Evolutionary conservation across 1,140 invertebrate genomes (phyloP).

Genomic region (Rhynchophorus ferrugineus): DNA sequence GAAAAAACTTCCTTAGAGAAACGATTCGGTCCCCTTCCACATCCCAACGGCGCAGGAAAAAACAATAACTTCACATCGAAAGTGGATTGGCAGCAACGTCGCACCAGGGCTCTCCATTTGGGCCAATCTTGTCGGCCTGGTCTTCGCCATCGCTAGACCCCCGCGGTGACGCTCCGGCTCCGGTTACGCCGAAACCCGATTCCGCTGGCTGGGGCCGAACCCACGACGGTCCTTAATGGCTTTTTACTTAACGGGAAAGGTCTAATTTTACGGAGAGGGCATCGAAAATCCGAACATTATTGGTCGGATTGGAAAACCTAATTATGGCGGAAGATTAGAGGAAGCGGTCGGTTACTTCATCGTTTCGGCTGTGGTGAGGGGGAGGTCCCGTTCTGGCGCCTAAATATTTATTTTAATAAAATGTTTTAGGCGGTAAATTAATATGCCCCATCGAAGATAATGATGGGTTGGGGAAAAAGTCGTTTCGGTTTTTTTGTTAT

Average conservation of each 20-base stretch:
- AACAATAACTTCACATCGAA: not conserved
- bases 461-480: no score
- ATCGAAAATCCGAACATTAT: conserved; percentile 12
- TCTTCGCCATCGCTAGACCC: no score
- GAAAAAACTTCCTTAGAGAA: no score
- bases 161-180: conserved; percentile 9
- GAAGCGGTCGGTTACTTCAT: not conserved
- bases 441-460: no score
- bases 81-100: no score
- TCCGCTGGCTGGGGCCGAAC: conserved; percentile 12
- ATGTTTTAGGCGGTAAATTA: no score
- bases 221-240: conserved; percentile 19
- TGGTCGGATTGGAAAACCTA: conserved; percentile 14
- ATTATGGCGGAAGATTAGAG: conserved; percentile 4
- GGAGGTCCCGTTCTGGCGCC: no score
- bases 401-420: no score
- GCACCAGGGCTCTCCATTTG: conserved; percentile 7
- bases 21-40: no score
- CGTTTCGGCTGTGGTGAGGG: no score
- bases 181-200: conserved; percentile 16
- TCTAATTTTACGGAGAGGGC: conserved; percentile 16
- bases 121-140: conserved; percentile 17
- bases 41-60: no score
- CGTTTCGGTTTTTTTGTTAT: no score
- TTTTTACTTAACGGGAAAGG: conserved; percentile 22